A percentile compares a stretch with the other conserved stretches of the same genome.
phyloP scores from a whole-genome alignment of 2,113 vertebrate genomes.

The Clarias macrocephalus region DNA sequence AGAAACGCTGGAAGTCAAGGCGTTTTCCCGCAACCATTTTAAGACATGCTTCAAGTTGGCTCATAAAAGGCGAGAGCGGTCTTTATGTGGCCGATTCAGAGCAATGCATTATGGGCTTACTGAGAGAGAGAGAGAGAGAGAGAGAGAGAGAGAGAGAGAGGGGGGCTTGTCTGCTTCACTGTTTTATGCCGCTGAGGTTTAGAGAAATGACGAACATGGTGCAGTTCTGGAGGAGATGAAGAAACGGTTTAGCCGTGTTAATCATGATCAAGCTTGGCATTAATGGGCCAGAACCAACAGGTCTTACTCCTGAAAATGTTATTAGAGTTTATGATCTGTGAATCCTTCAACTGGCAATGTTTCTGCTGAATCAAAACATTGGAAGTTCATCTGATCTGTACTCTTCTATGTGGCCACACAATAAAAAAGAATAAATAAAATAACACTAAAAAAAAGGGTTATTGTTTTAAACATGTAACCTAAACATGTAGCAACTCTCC shows the following conservation, averaged over 20 bases:
- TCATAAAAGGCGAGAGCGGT: slow-evolving; percentile 43
- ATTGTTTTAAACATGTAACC: not conserved
- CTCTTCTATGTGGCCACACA: not conserved
- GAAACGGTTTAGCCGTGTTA: not conserved
- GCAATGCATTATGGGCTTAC: slow-evolving; percentile 48
- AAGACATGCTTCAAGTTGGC: slow-evolving; percentile 43
- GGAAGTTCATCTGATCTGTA: not conserved
- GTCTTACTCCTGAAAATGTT: slow-evolving; percentile 2
- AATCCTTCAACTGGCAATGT: not conserved
- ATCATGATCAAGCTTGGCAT: not conserved
- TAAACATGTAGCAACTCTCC: not conserved
- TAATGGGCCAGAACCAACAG: slow-evolving; percentile 13
- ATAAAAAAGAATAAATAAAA: not conserved
- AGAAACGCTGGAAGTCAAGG: slow-evolving; percentile 45
- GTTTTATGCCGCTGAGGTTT: slow-evolving; percentile 41
- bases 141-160: not conserved
- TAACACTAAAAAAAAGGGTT: too few species aligned
- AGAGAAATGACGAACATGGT: slow-evolving; percentile 25
- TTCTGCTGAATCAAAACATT: not conserved
- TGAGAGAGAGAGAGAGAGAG: slow-evolving; percentile 13
- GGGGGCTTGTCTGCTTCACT: slow-evolving; percentile 42
- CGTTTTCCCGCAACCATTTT: slow-evolving; percentile 38
- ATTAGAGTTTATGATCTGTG: not conserved
- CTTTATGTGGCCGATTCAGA: slow-evolving; percentile 45
- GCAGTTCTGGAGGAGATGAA: slow-evolving; percentile 32